Evolutionary conservation across 2,113 vertebrate species (phyloP).

Genomic region (Callocephalon fimbriatum): DNA sequence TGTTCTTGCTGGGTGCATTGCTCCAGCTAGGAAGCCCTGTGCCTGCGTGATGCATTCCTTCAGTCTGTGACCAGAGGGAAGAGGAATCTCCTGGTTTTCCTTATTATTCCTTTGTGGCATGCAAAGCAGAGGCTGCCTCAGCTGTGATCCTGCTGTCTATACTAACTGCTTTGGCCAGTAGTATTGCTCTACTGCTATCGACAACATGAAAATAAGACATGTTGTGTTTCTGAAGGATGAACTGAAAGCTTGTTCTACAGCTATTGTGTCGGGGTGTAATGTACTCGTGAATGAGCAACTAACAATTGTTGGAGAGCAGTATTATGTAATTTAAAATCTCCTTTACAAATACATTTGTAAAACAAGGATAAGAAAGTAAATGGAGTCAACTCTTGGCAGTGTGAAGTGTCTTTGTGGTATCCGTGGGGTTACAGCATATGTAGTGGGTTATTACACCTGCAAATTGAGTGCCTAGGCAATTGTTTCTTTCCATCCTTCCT

Average conservation of each 20-base stretch:
- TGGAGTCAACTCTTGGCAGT: too few relatives aligned
- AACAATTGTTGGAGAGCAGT: too few relatives aligned
- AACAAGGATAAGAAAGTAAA: too few relatives aligned
- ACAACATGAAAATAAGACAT: not conserved
- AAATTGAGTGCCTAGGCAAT: too few relatives aligned
- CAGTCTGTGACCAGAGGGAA: not conserved
- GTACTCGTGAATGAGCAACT: too few relatives aligned
- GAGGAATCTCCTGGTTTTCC: not conserved
- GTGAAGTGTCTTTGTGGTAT: too few relatives aligned
- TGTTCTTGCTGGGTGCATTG: not conserved
- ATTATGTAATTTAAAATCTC: too few relatives aligned
- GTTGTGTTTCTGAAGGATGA: not conserved
- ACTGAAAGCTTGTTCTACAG: not conserved
- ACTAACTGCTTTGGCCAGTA: not conserved
- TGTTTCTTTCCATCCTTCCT: too few relatives aligned
- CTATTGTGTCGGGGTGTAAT: not conserved
- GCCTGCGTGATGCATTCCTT: not conserved
- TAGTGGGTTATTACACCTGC: too few relatives aligned
- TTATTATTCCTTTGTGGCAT: not conserved
- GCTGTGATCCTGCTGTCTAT: not conserved
- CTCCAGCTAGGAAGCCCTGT: not conserved
- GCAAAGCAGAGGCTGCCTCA: not conserved
- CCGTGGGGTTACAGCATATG: too few relatives aligned
- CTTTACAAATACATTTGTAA: too few relatives aligned
- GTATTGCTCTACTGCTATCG: rapidly evolving